phyloP scores from a whole-genome alignment of 1,140 invertebrate genomes.

The Drosophila busckii region DNA sequence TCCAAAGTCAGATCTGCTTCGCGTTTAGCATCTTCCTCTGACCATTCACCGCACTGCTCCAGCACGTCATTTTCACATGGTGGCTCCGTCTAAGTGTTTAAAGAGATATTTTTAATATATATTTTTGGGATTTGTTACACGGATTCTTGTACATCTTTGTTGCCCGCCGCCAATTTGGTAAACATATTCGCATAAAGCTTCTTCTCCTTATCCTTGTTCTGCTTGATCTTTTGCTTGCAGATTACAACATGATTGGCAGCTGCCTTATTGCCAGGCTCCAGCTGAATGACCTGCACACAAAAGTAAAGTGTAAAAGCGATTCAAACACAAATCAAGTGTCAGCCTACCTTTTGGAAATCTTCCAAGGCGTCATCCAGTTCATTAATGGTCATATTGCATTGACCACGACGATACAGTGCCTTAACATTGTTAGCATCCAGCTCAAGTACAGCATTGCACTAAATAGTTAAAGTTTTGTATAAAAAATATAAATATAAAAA shows the following conservation, averaged over 20 bases:
- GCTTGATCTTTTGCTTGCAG: slow-evolving; percentile 87
- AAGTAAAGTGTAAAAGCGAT: neutral
- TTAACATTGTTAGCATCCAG: slow-evolving; percentile 91
- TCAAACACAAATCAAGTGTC: too few relatives aligned
- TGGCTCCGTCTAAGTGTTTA: slow-evolving; percentile 79
- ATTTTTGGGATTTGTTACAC: slow-evolving; percentile 1
- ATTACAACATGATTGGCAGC: slow-evolving; percentile 88
- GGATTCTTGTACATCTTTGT: slow-evolving; percentile 84
- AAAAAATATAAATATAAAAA: neutral
- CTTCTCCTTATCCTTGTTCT: slow-evolving; percentile 90
- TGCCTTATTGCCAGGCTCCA: slow-evolving; percentile 86
- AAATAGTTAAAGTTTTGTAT: neutral
- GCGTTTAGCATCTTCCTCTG: slow-evolving; percentile 81
- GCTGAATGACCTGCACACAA: slow-evolving; percentile 72
- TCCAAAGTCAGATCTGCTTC: slow-evolving; percentile 72
- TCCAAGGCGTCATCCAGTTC: slow-evolving; percentile 88
- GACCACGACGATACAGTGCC: slow-evolving; percentile 92
- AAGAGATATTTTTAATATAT: neutral
- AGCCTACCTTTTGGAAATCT: slow-evolving; percentile 88
- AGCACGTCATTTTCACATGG: slow-evolving; percentile 81
- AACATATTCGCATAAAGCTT: slow-evolving; percentile 97
- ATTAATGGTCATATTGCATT: slow-evolving; percentile 87
- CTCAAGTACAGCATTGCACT: slow-evolving; percentile 79
- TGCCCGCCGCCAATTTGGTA: slow-evolving; percentile 89
- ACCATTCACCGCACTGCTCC: slow-evolving; percentile 84